A percentile compares a stretch with the other conserved stretches of the same genome.
phyloP scores from a whole-genome alignment of 2,888 invertebrate genomes.

The Polymixis lichenea region DNA sequence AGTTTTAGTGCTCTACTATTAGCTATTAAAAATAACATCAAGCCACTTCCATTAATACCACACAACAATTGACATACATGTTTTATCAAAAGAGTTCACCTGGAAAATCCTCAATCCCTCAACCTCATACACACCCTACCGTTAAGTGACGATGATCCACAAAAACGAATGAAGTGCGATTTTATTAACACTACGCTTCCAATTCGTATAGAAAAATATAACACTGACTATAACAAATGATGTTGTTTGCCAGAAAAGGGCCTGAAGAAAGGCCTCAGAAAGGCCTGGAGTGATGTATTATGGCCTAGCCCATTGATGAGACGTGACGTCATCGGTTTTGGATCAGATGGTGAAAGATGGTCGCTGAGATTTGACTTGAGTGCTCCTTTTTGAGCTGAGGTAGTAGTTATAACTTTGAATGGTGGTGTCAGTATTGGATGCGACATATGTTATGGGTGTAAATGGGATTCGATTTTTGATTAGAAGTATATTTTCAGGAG shows the following conservation, averaged over 20 bases:
- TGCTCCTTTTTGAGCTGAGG: conserved; percentile 40
- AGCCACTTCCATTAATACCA: not conserved
- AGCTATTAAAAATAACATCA: not conserved
- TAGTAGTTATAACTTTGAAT: conserved; percentile 37
- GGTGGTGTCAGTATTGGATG: conserved; percentile 3
- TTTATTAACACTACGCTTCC: conserved; percentile 89
- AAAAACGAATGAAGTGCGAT: conserved; percentile 90
- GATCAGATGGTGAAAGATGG: conserved; percentile 66
- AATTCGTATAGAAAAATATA: conserved; percentile 85
- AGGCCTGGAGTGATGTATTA: conserved; percentile 80
- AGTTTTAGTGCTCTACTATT: too few species aligned
- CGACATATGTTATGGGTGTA: not conserved
- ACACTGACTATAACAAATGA: conserved; percentile 89
- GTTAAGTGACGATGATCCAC: conserved; percentile 90
- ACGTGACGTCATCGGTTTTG: conserved; percentile 79
- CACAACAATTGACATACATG: not conserved
- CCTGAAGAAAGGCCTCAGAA: conserved; percentile 76
- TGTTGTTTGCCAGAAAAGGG: conserved; percentile 85
- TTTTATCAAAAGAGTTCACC: not conserved
- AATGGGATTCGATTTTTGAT: not conserved
- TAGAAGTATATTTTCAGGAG: too few species aligned
- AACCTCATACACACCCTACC: conserved; percentile 71
- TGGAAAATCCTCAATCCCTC: conserved; percentile 27
- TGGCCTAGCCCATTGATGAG: conserved; percentile 76
- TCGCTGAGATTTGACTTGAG: conserved; percentile 66